Evolutionary conservation across 2,888 invertebrate genomes (phyloP).

Genomic region (Mamestra brassicae): DNA sequence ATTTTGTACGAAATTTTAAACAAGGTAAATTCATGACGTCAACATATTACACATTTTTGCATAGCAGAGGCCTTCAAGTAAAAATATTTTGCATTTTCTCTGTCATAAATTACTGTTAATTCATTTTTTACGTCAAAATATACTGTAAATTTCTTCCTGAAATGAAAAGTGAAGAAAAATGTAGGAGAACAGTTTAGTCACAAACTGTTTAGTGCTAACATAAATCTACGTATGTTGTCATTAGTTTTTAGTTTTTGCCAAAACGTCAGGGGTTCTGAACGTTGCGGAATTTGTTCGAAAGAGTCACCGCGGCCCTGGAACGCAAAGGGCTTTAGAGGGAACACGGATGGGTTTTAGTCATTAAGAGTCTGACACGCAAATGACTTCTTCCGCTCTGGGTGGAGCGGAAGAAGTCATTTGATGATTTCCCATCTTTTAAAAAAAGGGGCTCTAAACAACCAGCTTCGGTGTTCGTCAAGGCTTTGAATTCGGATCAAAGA

Average conservation of each 20-base stretch:
- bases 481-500: too few relatives aligned
- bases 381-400: too few relatives aligned
- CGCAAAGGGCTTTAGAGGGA: too few relatives aligned
- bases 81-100: constrained; percentile 36
- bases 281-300: too few relatives aligned
- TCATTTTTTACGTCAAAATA: constrained; percentile 13
- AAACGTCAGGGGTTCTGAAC: too few relatives aligned
- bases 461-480: too few relatives aligned
- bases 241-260: too few relatives aligned
- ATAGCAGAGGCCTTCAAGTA: constrained; percentile 41
- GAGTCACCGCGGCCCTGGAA: too few relatives aligned
- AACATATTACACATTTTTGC: constrained; percentile 50
- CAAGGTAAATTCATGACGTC: constrained; percentile 26
- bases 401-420: too few relatives aligned
- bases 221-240: background rate
- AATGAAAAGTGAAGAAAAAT: background rate
- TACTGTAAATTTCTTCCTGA: background rate
- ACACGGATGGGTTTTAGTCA: too few relatives aligned
- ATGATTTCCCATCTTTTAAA: background rate
- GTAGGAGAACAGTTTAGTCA: background rate
- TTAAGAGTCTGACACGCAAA: too few relatives aligned
- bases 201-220: background rate
- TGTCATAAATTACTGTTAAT: constrained; percentile 35
- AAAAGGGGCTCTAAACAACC: too few relatives aligned
- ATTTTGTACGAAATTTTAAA: constrained; percentile 44